Base-by-base conservation (phyloP, 2,113 vertebrate species). In the Dipodomys spectabilis region DNA sequence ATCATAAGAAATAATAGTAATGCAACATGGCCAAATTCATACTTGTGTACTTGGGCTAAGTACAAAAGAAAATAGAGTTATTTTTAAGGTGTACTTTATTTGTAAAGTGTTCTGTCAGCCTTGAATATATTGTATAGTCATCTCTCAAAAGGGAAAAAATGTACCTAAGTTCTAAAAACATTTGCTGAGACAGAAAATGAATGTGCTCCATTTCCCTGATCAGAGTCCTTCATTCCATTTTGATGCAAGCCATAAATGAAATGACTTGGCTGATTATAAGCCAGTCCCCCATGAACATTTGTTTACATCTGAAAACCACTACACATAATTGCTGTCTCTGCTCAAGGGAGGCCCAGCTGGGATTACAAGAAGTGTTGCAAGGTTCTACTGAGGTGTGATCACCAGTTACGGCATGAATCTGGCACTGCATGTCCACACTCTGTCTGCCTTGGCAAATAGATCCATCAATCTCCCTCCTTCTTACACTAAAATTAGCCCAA, bases 381-480 rank as follows among this genome's bases (percentile, higher is more conserved):
- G 96, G 90, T 95, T 95, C 94, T 93, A 69, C 12, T 44, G 81
- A 97, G 90, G 95, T 96, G 95, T 94, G 94, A 93, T 97, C 97
- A 94, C 78, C 2, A 8, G 88, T 10, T 15, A 62, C 2, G 20
- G 0, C 25, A 90, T 91, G 96, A 93, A 92, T 72, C 88, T 96
- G 71, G 81, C 82, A 69, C 88, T 4, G 35, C 2, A 0, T 64
- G 90, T 73, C 96, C 93, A 90, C 84, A 60, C 93, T 92, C 79
- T 94, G 75, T 72, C 53, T 94, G 87, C 90, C 83, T 93, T 71
- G 60, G 67, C 95, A 94, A 95, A 60, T 12, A 88, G 81, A 92
- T 80, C 73, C 64, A 11, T 93, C 35, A 69, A 79, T 90, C 91
- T 22, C 28, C 78, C 89, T 87, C 90, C 39, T 89, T 94, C 64